Evolutionary conservation across 2,888 invertebrate species (phyloP).

Genomic region (Drosophila anomelani): DNA sequence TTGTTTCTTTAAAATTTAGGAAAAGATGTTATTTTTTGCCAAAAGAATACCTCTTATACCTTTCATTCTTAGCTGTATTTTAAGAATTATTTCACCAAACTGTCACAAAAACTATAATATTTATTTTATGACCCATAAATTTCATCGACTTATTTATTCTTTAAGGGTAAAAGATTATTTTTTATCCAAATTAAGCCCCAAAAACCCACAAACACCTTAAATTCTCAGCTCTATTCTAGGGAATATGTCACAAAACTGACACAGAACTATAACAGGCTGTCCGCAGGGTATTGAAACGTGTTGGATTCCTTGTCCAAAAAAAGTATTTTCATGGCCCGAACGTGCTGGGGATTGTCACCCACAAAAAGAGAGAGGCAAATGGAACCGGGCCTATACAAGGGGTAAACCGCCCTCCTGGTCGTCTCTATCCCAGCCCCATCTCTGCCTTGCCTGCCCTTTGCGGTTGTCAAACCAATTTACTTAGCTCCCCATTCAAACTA

Average conservation of each 20-base stretch:
- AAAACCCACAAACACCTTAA: neutral
- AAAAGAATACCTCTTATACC: too few species aligned
- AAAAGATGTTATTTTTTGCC: too few species aligned
- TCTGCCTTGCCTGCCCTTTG: slow-evolving; percentile 22
- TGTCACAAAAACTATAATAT: too few species aligned
- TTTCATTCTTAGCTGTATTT: too few species aligned
- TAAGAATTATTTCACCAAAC: too few species aligned
- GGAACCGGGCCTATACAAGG: slow-evolving; percentile 23
- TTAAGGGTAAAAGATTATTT: too few species aligned
- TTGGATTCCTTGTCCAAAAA: slow-evolving; percentile 38
- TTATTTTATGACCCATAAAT: too few species aligned
- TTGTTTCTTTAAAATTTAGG: too few species aligned
- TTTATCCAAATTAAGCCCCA: neutral
- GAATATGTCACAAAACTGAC: slow-evolving; percentile 6
- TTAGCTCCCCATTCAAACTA: slow-evolving; percentile 26
- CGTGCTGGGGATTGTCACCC: slow-evolving; percentile 53
- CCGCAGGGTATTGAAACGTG: slow-evolving; percentile 44
- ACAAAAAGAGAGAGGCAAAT: neutral
- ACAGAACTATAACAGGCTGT: slow-evolving; percentile 8
- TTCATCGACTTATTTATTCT: too few species aligned
- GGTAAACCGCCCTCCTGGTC: neutral
- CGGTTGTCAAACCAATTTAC: slow-evolving; percentile 49
- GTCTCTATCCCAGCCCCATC: neutral
- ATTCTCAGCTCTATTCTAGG: neutral
- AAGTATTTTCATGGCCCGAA: slow-evolving; percentile 60